Evolutionary conservation across 1,140 invertebrate genomes (phyloP).

Genomic region (Andricus grossulariae): DNA sequence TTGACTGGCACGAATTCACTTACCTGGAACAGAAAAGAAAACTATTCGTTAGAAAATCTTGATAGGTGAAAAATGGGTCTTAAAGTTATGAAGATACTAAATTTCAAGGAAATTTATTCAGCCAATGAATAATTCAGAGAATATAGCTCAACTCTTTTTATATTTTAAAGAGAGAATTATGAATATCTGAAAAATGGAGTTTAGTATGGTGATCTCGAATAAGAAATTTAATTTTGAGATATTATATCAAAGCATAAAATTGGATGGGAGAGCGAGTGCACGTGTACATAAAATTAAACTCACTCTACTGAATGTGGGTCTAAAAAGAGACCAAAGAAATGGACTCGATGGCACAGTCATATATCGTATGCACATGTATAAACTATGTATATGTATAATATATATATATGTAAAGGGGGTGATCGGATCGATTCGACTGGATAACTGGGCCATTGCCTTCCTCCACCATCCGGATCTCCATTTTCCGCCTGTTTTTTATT

Average conservation of each 20-base stretch:
- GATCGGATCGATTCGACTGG: constrained; percentile 14
- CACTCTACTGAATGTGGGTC: background rate
- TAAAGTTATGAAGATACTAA: no score
- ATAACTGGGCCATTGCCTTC: constrained; percentile 23
- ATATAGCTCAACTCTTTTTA: no score
- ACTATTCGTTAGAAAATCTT: no score
- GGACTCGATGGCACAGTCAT: background rate
- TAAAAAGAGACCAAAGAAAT: constrained; percentile 21
- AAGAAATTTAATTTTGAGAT: no score
- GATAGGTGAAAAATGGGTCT: no score
- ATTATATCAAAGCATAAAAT: constrained; percentile 1
- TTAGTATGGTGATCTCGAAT: no score
- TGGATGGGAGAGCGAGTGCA: background rate
- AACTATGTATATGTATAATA: background rate
- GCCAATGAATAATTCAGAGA: no score
- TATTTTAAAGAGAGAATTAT: no score
- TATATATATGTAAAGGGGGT: background rate
- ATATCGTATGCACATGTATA: background rate
- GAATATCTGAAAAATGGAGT: no score
- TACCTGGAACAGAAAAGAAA: no score
- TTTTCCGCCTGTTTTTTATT: background rate
- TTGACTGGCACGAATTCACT: no score
- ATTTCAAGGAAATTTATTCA: no score
- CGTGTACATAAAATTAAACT: background rate
- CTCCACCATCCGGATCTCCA: constrained; percentile 5